Conservation (phyloP, 2,888 invertebrate genomes). For the Pomacea canaliculata region DNA sequence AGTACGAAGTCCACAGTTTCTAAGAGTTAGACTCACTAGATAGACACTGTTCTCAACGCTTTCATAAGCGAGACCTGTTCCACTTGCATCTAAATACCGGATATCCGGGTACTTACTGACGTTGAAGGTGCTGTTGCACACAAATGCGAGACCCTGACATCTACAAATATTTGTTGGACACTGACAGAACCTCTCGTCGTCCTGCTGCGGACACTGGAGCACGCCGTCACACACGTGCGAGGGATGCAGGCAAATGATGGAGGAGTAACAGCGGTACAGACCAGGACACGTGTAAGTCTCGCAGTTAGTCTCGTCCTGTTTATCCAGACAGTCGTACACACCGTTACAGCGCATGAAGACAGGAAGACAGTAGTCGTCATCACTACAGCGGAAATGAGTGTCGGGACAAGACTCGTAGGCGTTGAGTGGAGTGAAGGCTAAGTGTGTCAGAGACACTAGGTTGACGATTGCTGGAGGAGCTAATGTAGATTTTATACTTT, state of each 20-base stretch:
- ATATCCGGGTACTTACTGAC: background rate
- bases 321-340: constrained; percentile 9
- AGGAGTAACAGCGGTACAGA: constrained; percentile 11
- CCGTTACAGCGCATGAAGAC: constrained; percentile 12
- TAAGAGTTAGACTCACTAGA: constrained; percentile 12
- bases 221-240: constrained; percentile 22
- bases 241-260: constrained; percentile 18
- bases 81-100: constrained; percentile 13
- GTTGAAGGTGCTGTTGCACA: background rate
- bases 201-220: constrained; percentile 17
- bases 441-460: too few species aligned
- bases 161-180: constrained; percentile 2
- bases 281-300: constrained; percentile 12
- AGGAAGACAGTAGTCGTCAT: too few species aligned
- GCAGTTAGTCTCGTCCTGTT: constrained; percentile 11
- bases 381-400: too few species aligned
- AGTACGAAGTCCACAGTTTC: background rate
- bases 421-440: too few species aligned
- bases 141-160: constrained; percentile 18
- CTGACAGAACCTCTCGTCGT: constrained; percentile 9
- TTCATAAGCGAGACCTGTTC: background rate
- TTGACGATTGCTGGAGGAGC: too few species aligned
- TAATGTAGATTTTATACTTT: too few species aligned
- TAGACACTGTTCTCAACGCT: background rate
- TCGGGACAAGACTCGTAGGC: too few species aligned